Base-by-base conservation (phyloP, 2,888 invertebrate genomes). In the Punctoribates punctum region DNA sequence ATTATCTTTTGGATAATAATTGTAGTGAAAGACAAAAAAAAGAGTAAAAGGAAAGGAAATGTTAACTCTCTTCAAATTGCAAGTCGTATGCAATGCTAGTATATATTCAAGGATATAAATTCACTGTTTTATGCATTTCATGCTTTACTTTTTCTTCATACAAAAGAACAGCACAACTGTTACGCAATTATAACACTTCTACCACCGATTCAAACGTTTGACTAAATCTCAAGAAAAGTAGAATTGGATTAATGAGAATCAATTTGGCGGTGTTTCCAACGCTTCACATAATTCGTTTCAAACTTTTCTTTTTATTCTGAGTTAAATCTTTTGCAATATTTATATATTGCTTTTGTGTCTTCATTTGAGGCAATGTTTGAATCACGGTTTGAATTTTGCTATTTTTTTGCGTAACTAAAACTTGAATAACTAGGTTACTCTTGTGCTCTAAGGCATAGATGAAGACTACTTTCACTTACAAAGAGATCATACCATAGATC, bases 231-330 rank as follows among this genome's bases (percentile, higher is more conserved):
- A 34, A 34, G 8, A 11, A 62, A 62, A 25, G 29, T 1, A 25
- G 62, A 62, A 62, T 62, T 62, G 17, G 62, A 62, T 62, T 62
- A 62, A 62, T 62, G 62, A 62, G 29, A 62, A 29, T 62, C 62
- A 62, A 27, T 62, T 62, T 62, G 62, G 62, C 62, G 62, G 62
- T 27, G 29, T 8, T 27, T 54, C 20, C 9, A n/a, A 54, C n/a
- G 54, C 15, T 20, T 11, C n/a, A 20, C 11, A 48, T 11, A 11
- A 20, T 20, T 20, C 54, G 15, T 4, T 54, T 48, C 15, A 17
- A 2, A 17, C 11, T 48, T 48, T 11, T 34, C 34, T 34, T 34
- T 34, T 34, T 34, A 34, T 34, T 34, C 34, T 3, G 34, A 34
- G 46, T 17, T 48, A 17, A 17, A 17, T 20, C 23, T 57, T 17